These are phyloP conservation scores for Lepidocyrtoides sp. DNA, from an alignment of 2,888 invertebrate species.

Conservation along the genomic window DNA sequence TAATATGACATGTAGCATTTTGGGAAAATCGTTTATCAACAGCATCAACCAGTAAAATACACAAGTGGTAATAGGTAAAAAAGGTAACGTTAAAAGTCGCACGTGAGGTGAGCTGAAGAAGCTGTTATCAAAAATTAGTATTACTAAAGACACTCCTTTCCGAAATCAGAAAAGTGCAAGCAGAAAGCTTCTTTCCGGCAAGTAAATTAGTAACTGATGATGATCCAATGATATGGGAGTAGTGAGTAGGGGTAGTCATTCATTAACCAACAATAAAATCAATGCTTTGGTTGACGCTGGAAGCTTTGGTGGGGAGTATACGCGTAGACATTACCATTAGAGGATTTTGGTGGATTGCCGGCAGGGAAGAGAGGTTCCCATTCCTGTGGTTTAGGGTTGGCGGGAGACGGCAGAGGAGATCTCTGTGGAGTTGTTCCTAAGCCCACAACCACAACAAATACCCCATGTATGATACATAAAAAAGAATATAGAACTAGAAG, in stretches of 20 bases:
- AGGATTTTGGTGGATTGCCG: constrained; percentile 89
- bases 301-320: constrained; percentile 58
- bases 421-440: constrained; percentile 85
- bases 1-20: constrained; percentile 16
- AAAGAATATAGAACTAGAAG: constrained; percentile 70
- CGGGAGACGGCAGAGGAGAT: constrained; percentile 89
- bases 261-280: constrained; percentile 49
- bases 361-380: constrained; percentile 86
- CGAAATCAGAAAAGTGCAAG: constrained; percentile 34
- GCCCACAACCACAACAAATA: constrained; percentile 79
- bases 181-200: constrained; percentile 67
- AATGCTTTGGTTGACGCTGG: constrained; percentile 44
- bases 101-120: constrained; percentile 49
- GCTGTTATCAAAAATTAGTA: constrained; percentile 24
- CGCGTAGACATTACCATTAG: constrained; percentile 89
- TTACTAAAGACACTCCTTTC: constrained; percentile 38
- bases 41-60: constrained; percentile 33
- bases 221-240: constrained; percentile 11
- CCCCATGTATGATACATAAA: constrained; percentile 62
- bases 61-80: constrained; percentile 24
- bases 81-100: constrained; percentile 37
- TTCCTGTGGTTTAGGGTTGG: constrained; percentile 89
- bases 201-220: constrained; percentile 24
- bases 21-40: constrained; percentile 26
- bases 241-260: constrained; percentile 35